These are phyloP conservation scores for Apamea crenata DNA, from an alignment of 2,888 invertebrate species.

Conservation along the genomic window DNA sequence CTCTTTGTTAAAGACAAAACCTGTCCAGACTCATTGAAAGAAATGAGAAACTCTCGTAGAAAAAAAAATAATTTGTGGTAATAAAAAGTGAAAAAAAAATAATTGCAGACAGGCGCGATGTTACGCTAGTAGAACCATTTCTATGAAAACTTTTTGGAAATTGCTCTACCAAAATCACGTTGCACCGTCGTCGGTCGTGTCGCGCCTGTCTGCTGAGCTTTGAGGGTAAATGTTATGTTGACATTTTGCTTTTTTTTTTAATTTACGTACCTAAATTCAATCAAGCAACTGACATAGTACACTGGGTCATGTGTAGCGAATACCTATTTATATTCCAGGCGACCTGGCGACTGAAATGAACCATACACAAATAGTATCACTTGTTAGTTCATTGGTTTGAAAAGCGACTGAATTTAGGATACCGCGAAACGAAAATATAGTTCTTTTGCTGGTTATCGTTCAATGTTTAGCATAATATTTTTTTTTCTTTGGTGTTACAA, in stretches of 20 bases:
- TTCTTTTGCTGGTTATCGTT: background rate
- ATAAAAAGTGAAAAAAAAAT: no score
- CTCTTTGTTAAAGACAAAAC: no score
- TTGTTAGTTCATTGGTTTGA: constrained; percentile 19
- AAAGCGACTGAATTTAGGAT: constrained; percentile 5
- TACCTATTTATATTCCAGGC: background rate
- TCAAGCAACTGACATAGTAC: background rate
- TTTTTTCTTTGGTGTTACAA: background rate
- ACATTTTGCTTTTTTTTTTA: background rate
- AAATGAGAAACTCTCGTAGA: no score
- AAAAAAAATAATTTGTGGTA: no score
- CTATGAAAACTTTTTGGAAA: no score
- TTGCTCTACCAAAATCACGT: no score
- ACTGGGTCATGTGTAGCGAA: background rate
- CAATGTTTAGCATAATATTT: background rate
- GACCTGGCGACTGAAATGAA: background rate
- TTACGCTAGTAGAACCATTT: no score
- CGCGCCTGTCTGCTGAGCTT: no score
- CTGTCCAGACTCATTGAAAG: no score
- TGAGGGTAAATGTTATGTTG: no score
- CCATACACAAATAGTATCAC: background rate
- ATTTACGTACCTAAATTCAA: background rate
- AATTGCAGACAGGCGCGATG: no score
- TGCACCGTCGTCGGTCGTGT: background rate
- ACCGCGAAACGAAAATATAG: constrained; percentile 1